A percentile compares a stretch with the other conserved stretches of the same genome.
phyloP scores from a whole-genome alignment of 1,140 invertebrate species.

The Pseudomyrmex pallidus region DNA sequence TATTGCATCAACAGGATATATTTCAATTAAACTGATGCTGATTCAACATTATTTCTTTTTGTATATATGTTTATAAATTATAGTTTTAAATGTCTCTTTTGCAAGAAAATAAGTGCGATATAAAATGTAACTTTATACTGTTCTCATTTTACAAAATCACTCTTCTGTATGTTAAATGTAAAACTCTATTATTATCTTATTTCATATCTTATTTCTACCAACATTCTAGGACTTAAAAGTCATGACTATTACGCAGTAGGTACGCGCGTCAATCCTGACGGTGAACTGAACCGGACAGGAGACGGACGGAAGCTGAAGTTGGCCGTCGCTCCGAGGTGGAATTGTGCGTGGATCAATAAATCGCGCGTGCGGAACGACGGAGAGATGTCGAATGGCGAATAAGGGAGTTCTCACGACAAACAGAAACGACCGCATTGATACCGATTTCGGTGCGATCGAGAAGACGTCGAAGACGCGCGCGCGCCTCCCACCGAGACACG shows the following conservation, averaged over 20 bases:
- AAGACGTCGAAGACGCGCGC: neutral
- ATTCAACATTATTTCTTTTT: too few species aligned
- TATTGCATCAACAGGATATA: too few species aligned
- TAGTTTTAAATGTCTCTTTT: too few species aligned
- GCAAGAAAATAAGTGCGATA: too few species aligned
- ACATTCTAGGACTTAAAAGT: conserved; percentile 14
- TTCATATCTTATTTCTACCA: too few species aligned
- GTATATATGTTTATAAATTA: too few species aligned
- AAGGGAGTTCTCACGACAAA: conserved; percentile 74
- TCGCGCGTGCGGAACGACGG: conserved; percentile 80
- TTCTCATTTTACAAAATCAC: too few species aligned
- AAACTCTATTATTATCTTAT: too few species aligned
- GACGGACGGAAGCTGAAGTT: conserved; percentile 62
- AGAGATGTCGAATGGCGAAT: conserved; percentile 77
- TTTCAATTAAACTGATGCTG: too few species aligned
- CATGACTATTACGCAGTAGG: conserved; percentile 7
- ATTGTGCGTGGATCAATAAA: conserved; percentile 85
- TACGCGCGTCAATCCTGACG: conserved; percentile 1
- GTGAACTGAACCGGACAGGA: conserved; percentile 3
- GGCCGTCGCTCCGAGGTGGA: conserved; percentile 53
- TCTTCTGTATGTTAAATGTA: too few species aligned
- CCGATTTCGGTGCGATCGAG: conserved; percentile 45
- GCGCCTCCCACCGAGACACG: neutral
- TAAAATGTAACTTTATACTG: too few species aligned
- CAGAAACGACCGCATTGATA: conserved; percentile 1